These are phyloP conservation scores for Liolophura sinensis DNA, from an alignment of 1,140 invertebrate species.

Conservation along the genomic window DNA sequence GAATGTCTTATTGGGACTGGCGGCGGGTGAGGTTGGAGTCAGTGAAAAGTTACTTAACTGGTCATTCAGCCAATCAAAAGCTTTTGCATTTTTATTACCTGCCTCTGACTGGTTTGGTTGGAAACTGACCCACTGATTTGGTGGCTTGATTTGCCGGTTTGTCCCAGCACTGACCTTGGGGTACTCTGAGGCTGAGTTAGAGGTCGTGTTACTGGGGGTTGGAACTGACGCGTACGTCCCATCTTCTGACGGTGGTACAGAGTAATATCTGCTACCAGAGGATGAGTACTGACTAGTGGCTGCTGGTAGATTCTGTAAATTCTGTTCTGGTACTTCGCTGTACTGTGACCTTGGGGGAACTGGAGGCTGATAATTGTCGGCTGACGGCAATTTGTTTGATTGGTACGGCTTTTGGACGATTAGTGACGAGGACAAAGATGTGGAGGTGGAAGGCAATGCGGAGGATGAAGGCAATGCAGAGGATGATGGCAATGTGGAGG, in stretches of 20 bases:
- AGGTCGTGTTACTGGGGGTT: neutral
- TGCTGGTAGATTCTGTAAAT: no score
- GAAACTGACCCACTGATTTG: neutral
- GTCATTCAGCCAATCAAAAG: slow-evolving; percentile 58
- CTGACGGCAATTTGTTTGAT: no score
- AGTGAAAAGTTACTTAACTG: slow-evolving; percentile 45
- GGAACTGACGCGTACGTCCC: neutral
- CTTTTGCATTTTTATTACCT: slow-evolving; percentile 31
- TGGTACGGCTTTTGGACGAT: no score
- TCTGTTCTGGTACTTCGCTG: no score
- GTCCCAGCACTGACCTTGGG: neutral
- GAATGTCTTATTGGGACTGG: slow-evolving; percentile 2
- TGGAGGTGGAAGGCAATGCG: slow-evolving; percentile 6
- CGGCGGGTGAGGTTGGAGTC: slow-evolving; percentile 24
- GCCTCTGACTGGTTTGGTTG: neutral
- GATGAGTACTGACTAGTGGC: no score
- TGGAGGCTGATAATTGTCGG: no score
- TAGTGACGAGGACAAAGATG: no score
- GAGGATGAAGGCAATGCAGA: no score
- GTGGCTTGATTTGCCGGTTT: neutral
- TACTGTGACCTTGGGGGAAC: no score
- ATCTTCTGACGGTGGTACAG: slow-evolving; percentile 19
- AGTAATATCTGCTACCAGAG: slow-evolving; percentile 6
- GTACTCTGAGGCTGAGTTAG: neutral
- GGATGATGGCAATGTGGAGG: no score